phyloP scores from a whole-genome alignment of 2,888 invertebrate genomes.

The Calameuta pallipes region DNA sequence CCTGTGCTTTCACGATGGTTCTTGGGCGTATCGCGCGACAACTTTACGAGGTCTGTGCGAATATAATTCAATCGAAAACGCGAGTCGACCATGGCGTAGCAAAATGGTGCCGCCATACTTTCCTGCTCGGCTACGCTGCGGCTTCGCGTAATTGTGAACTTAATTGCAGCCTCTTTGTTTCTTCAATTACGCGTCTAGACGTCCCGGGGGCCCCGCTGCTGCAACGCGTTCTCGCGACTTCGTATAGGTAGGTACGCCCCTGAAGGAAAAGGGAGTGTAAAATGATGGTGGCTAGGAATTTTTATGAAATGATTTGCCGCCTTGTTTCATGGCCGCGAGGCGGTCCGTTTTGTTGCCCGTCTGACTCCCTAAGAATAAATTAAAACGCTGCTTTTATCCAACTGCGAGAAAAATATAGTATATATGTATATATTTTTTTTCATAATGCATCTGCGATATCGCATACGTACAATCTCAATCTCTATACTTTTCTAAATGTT shows the following conservation, averaged over 20 bases:
- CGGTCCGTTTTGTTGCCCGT: constrained; percentile 16
- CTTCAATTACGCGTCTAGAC: constrained; percentile 63
- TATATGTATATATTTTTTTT: background rate
- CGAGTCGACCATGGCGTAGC: constrained; percentile 35
- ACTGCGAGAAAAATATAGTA: constrained; percentile 16
- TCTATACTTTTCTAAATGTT: background rate
- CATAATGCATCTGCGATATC: background rate
- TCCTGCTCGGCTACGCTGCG: constrained; percentile 35
- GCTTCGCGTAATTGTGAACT: constrained; percentile 53
- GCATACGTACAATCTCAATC: background rate
- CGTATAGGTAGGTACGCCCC: constrained; percentile 18
- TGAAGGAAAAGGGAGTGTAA: constrained; percentile 31
- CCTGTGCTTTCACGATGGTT: background rate
- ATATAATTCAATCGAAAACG: constrained; percentile 58
- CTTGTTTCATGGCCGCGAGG: constrained; percentile 9
- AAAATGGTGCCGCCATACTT: constrained; percentile 47
- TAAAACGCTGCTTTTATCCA: constrained; percentile 13
- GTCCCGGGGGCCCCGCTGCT: constrained; percentile 1
- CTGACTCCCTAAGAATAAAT: constrained; percentile 17
- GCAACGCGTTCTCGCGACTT: constrained; percentile 13
- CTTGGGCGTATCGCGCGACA: background rate
- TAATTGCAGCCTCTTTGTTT: constrained; percentile 64
- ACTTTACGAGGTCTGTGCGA: constrained; percentile 18
- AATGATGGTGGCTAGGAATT: constrained; percentile 47
- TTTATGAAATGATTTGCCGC: constrained; percentile 54